These are phyloP conservation scores for Drosophila funebris DNA, from an alignment of 1,140 invertebrate genomes.

Conservation along the genomic window DNA sequence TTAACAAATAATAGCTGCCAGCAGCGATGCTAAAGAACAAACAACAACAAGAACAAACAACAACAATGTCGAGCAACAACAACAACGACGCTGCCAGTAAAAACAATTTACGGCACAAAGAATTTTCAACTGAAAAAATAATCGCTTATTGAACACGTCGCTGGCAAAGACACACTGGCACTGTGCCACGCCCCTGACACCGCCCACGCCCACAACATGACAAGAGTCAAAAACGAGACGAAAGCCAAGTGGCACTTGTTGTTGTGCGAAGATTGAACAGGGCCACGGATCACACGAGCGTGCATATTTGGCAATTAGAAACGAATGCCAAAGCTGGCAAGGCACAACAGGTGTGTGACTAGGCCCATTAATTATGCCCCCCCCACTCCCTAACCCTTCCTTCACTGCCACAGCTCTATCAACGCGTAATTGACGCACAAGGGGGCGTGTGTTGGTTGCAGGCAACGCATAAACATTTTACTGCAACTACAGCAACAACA, in stretches of 20 bases:
- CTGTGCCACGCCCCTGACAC: constrained; percentile 44
- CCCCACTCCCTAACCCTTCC: neutral
- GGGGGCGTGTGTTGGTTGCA: constrained; percentile 36
- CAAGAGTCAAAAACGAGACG: constrained; percentile 10
- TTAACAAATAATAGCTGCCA: constrained; percentile 81
- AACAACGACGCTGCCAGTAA: constrained; percentile 29
- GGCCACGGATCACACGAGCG: constrained; percentile 53
- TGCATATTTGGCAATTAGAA: constrained; percentile 66
- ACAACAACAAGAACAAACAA: constrained; percentile 36
- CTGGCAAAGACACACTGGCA: constrained; percentile 18
- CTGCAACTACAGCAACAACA: constrained; percentile 26
- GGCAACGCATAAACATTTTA: constrained; percentile 64
- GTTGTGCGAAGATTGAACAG: constrained; percentile 2
- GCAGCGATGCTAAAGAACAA: constrained; percentile 55
- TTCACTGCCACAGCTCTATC: neutral
- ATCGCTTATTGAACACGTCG: constrained; percentile 78
- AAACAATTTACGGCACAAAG: constrained; percentile 68
- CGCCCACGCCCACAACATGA: neutral
- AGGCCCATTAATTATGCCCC: constrained; percentile 48
- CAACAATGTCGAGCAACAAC: constrained; percentile 21
- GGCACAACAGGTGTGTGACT: constrained; percentile 37
- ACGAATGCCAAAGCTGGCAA: constrained; percentile 1
- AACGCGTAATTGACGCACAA: constrained; percentile 47
- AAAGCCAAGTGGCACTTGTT: constrained; percentile 60
- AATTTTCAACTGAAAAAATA: constrained; percentile 77